phyloP scores from a whole-genome alignment of 2,797 vertebrate species.

The Danio tinwini region DNA sequence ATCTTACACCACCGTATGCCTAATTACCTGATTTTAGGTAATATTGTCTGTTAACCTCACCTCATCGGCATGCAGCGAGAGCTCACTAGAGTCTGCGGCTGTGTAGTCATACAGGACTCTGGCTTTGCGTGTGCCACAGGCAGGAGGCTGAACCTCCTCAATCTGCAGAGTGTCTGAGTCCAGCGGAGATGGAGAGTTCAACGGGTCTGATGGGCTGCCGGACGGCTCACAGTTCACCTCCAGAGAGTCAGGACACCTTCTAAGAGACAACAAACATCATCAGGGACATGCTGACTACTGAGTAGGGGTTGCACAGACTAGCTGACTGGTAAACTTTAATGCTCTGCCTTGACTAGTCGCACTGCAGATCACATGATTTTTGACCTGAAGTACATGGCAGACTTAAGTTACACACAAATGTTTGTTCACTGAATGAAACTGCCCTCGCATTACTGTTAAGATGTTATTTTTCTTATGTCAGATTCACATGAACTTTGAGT shows the following conservation, averaged over 20 bases:
- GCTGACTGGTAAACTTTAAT: no score
- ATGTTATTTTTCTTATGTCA: no score
- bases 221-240: constrained; percentile 78
- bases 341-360: no score
- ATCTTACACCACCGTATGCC: no score
- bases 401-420: no score
- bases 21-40: no score
- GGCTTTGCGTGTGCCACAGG: constrained; percentile 89
- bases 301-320: no score
- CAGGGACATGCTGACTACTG: neutral
- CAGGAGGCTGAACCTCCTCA: constrained; percentile 86
- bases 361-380: no score
- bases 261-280: neutral
- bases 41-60: constrained; percentile 70
- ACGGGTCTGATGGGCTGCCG: constrained; percentile 61
- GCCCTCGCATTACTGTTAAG: no score
- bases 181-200: constrained; percentile 69
- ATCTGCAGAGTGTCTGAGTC: constrained; percentile 82
- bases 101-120: constrained; percentile 93
- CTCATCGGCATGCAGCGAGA: constrained; percentile 91
- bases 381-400: no score
- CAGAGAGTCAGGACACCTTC: constrained; percentile 87
- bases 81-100: constrained; percentile 90
- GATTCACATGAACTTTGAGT: no score
- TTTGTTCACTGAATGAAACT: no score